Evolutionary conservation across 2,797 vertebrate genomes (phyloP), one percentile per base, ranked within the genome.

Genomic region (Enteromius thamalakanensis): DNA sequence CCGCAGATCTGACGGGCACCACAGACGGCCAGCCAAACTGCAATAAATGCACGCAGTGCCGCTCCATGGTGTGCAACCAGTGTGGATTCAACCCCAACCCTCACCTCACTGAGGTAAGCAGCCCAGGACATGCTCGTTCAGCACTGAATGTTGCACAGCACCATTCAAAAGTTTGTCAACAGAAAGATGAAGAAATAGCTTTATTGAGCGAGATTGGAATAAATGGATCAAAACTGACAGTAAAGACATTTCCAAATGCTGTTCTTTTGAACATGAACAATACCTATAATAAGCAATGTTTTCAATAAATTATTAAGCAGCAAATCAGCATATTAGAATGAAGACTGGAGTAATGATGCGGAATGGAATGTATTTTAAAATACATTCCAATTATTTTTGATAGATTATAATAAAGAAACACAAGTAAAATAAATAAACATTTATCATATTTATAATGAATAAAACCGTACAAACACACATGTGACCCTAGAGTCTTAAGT

Each of bases 41-140:
- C 95, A 99, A 97, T 86, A 96, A 93, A 90, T 99, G 98, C 91
- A 99, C 98, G 6, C 97, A 97, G 92, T 99, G 98, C 94, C 94
- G 91, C 93, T 96, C 88, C 90, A 96, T 95, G 78, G 98, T 98
- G 93, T 99, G 98, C 96, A 98, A 95, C 94, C 98, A 99, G 92
- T 99, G 98, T 65, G 98, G 98, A 87, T 99, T 99, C 95, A 99
- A 99, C 91, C 98, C 98, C 86, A 99, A 97, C 93, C 98, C 98
- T 0, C 97, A 99, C 88, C 96, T 99, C 85, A 98, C 97, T 76
- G 96, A 99, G 97, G 98, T 99, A 97, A 92, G 47, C 3, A 45
- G 7, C 55, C 10, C 21, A n/a, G 1, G 15, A 2, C 21, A 15
- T 40, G 21, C 1, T 75, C 51, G 23, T n/a, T 15, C 6, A 23